Base-by-base conservation (phyloP, 2,113 vertebrate species). In the Panthera leo region DNA sequence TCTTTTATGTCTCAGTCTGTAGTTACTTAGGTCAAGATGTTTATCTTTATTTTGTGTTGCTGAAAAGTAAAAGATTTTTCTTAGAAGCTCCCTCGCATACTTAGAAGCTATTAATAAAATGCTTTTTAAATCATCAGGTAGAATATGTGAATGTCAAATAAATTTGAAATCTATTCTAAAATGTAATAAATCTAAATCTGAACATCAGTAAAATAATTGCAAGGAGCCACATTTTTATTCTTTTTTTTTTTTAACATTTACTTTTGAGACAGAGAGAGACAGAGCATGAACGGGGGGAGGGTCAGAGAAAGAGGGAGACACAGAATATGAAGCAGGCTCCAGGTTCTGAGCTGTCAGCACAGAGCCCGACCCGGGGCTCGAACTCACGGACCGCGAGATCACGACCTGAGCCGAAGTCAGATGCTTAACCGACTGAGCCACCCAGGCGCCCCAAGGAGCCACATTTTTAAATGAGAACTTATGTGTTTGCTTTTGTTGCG, bases 171-270 rank as follows among this genome's bases (percentile, higher is more conserved):
- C 39, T 75, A 0, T 82, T 83, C 79, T 75, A 70, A 75, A 89
- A 89, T 65, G 58, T 91, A 68, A 14, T 76, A 45, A 83, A 71
- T 90, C 70, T 95, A 75, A 92, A 76, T 79, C 36, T 89, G 3
- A n/a, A 36, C 16, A 31, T 36, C 36, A 92, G 63, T 34, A 85
- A 86, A 91, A 42, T 95, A 76, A 96, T 98, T 93, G 88, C 9
- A 83, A 67, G 73, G n/a, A 89, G 2, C 36, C 9, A 16, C 13
- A n/a, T 42, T 89, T 61, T 36, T 48, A 73, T 55, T 55, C 0
- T 18, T 55, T 19, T 19, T 9, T 45, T 45, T 45, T 45, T 45
- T 45, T 45, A 45, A 8, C 45, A 7, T 45, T 45, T 45, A 45
- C 45, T 45, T 45, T 45, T 45, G 45, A 45, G 45, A 45, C 45